Percentiles rank a stretch among this genome's conserved stretches.
Evolutionary conservation across 2,113 vertebrate genomes (phyloP).

Genomic region (Indicator indicator): DNA sequence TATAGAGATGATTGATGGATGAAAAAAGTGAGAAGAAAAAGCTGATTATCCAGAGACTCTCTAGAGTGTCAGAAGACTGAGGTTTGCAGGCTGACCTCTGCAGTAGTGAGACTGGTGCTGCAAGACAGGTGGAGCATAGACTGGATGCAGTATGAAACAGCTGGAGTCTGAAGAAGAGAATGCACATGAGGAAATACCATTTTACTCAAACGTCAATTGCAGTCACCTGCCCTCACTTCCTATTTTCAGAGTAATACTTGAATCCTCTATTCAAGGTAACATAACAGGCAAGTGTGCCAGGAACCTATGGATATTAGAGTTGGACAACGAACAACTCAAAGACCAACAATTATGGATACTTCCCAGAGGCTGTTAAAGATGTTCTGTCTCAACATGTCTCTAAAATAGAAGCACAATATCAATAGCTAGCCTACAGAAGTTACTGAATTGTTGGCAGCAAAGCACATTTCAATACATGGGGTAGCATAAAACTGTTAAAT

Average conservation of each 20-base stretch:
- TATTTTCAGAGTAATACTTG: background rate
- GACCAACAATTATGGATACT: background rate
- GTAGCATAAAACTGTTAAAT: background rate
- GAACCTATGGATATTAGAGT: background rate
- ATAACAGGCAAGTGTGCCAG: background rate
- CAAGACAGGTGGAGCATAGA: accelerated
- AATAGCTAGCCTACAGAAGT: background rate
- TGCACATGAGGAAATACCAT: background rate
- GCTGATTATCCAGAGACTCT: background rate
- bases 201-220: background rate
- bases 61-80: background rate
- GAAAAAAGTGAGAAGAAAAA: background rate
- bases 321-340: background rate
- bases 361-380: background rate
- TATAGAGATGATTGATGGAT: background rate
- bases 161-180: background rate
- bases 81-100: background rate
- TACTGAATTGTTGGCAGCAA: background rate
- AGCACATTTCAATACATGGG: background rate
- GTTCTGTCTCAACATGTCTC: background rate
- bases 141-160: background rate
- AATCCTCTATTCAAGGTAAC: background rate
- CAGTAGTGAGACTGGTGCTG: background rate
- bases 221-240: background rate
- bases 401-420: background rate